Percentiles rank a stretch among this genome's conserved stretches.
These are phyloP conservation scores for Apostichopus parvimensis DNA, from an alignment of 35 echinoderm and acorn worm genomes.

Conservation along the genomic window DNA sequence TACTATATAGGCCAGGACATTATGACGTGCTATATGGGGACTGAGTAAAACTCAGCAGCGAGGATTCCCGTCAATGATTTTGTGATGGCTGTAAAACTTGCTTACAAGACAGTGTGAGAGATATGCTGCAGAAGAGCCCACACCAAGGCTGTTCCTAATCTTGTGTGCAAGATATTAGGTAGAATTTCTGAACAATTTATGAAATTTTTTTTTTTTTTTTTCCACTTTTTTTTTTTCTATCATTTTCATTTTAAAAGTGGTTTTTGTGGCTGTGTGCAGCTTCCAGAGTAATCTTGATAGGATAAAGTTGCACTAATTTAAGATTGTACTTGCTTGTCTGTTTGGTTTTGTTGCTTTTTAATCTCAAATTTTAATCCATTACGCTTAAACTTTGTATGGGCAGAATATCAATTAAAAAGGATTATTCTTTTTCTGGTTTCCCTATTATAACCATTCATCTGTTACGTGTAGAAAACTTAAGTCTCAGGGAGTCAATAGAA, in stretches of 20 bases:
- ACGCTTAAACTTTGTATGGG: background rate
- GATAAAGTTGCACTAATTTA: background rate
- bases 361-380: background rate
- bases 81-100: constrained; percentile 13
- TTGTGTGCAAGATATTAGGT: constrained; percentile 21
- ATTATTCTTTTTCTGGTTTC: no score
- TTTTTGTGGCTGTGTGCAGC: background rate
- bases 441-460: no score
- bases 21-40: constrained; percentile 92
- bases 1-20: constrained; percentile 97
- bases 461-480: no score
- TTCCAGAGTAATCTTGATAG: background rate
- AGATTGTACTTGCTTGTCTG: background rate
- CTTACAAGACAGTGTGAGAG: background rate
- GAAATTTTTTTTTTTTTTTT: background rate
- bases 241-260: background rate
- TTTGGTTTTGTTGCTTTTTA: background rate
- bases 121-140: background rate
- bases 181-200: constrained; percentile 7
- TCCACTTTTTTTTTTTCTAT: background rate
- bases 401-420: background rate
- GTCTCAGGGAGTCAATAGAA: no score
- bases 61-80: background rate
- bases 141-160: background rate
- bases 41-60: background rate